phyloP scores from a whole-genome alignment of 2,113 vertebrate genomes.

The Cariama cristata region DNA sequence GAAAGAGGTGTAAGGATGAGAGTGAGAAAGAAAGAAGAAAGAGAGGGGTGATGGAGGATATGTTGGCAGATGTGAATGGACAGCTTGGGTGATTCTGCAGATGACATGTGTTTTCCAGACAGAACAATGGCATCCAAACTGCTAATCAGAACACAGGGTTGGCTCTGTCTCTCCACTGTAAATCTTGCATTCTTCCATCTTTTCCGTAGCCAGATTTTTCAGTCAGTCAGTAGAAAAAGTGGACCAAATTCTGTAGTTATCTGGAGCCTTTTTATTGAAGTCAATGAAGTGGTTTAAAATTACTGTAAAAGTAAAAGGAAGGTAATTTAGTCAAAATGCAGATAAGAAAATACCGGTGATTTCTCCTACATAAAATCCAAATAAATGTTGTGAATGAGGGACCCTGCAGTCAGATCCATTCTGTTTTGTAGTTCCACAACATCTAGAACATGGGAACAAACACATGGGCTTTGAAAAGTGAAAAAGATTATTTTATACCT shows the following conservation, averaged over 20 bases:
- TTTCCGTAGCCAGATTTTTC: background rate
- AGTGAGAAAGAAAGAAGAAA: slow-evolving; percentile 1
- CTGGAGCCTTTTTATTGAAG: background rate
- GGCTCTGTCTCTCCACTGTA: background rate
- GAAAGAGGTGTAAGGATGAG: background rate
- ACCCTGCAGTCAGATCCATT: background rate
- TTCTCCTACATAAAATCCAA: background rate
- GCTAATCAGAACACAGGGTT: slow-evolving; percentile 58
- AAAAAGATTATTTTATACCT: background rate
- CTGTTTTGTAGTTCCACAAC: background rate
- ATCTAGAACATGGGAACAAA: background rate
- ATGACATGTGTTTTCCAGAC: slow-evolving; percentile 70
- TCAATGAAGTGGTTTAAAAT: background rate
- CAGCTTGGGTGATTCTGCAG: slow-evolving; percentile 64
- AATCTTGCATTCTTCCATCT: slow-evolving; percentile 49
- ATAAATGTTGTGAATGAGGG: background rate
- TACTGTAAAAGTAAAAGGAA: background rate
- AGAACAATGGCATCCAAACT: slow-evolving; percentile 69
- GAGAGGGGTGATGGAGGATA: slow-evolving; percentile 16
- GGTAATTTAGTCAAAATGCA: background rate
- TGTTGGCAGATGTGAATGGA: slow-evolving; percentile 61
- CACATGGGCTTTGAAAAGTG: background rate
- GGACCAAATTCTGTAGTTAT: background rate
- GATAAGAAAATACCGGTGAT: accelerated
- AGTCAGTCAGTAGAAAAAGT: background rate